Evolutionary conservation across 1,140 invertebrate genomes (phyloP), one percentile per base, ranked within the genome.

Genomic region (Bombyx mandarina): DNA sequence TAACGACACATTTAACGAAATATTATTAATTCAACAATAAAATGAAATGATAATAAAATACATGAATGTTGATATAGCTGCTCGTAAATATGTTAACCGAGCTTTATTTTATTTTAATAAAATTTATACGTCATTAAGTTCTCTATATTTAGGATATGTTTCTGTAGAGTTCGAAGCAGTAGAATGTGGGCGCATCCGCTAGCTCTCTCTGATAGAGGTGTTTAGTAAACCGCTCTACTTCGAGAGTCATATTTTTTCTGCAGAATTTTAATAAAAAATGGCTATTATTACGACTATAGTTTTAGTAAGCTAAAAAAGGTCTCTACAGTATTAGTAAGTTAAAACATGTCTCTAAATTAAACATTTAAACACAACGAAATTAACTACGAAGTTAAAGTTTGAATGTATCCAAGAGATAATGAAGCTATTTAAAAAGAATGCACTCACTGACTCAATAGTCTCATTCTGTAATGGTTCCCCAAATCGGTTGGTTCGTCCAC

Each of bases 401-500:
- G 2, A 35, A 35, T 35, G 26, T 35, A 0, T 35, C 26, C 26
- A 35, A 35, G 26, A 35, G 49, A 62, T 56, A 56, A 62, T 59
- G 58, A 55, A 63, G 61, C 56, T 57, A 60, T 55, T 66, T 57
- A 62, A 64, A 64, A 66, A 52, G 48, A 56, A 54, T 60, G 56
- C 58, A 58, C 48, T 59, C 54, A 58, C 60, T 63, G 59, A 67
- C 66, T 82, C 75, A 82, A 82, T 82, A 82, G 72, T 64, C 60
- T 69, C 64, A 69, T 77, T 68, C 62, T 71, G 69, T 77, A 79
- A 77, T 76, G 63, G 73, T 72, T 73, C 71, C 77, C 79, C 73
- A 80, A 82, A 82, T 84, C 79, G 77, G 73, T 58, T 63, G 74
- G 74, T 71, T 73, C 81, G 77, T 73, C 71, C 75, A 78, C 81